These are phyloP conservation scores for Stenolophus ochropezus DNA, from an alignment of 2,888 invertebrate species.

Conservation along the genomic window DNA sequence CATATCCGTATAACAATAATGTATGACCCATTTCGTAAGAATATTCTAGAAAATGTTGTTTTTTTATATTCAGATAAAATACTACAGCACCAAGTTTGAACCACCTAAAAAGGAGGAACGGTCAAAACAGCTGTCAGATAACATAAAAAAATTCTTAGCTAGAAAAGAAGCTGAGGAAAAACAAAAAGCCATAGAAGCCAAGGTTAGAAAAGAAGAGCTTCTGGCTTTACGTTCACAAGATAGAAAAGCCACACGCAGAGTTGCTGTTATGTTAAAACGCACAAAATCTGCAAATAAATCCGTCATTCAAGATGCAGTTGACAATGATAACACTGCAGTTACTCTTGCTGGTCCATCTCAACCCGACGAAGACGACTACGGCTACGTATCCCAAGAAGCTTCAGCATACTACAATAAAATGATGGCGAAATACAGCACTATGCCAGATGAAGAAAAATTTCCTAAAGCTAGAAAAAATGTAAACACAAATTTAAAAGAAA, in stretches of 20 bases:
- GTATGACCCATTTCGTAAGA: conserved; percentile 55
- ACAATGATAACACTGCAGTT: conserved; percentile 84
- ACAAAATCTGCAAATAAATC: conserved; percentile 94
- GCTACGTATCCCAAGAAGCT: conserved; percentile 90
- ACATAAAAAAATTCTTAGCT: conserved; percentile 88
- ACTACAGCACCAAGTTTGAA: conserved; percentile 86
- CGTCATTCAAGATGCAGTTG: conserved; percentile 87
- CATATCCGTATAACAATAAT: no score
- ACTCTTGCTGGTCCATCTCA: conserved; percentile 85
- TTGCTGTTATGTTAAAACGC: conserved; percentile 80
- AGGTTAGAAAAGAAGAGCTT: conserved; percentile 80
- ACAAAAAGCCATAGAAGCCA: conserved; percentile 78
- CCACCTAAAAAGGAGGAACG: conserved; percentile 88
- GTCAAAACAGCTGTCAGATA: conserved; percentile 82
- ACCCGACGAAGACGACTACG: conserved; percentile 93
- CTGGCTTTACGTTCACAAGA: conserved; percentile 76
- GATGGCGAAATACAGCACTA: conserved; percentile 87
- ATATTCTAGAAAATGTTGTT: conserved; percentile 17
- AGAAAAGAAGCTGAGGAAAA: conserved; percentile 88
- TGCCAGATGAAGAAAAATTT: conserved; percentile 83
- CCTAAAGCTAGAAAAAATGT: conserved; percentile 74
- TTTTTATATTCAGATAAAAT: conserved; percentile 73
- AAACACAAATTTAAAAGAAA: conserved; percentile 76
- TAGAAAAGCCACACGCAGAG: conserved; percentile 71
- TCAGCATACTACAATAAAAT: conserved; percentile 88